Conservation (phyloP, 2,888 invertebrate species). For the Melitaea athalia region DNA sequence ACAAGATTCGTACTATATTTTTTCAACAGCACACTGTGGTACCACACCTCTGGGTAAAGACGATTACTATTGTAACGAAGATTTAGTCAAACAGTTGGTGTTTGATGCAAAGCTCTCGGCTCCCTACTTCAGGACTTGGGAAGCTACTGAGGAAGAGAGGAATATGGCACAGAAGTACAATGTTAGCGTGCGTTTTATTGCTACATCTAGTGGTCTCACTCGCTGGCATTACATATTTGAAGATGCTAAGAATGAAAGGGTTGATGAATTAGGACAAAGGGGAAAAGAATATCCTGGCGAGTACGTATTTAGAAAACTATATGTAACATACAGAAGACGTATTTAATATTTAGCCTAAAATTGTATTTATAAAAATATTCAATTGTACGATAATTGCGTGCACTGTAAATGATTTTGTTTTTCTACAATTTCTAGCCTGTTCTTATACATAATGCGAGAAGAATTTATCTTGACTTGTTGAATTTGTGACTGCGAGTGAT, state of each 20-base stretch:
- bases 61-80: constrained; percentile 92
- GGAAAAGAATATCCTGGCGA: constrained; percentile 55
- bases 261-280: constrained; percentile 61
- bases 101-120: constrained; percentile 91
- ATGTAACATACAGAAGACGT: too few relatives aligned
- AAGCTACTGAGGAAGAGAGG: constrained; percentile 74
- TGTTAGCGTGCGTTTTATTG: constrained; percentile 90
- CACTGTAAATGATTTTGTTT: not conserved
- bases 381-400: not conserved
- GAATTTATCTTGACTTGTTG: not conserved
- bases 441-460: not conserved
- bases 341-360: too few relatives aligned
- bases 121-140: constrained; percentile 83
- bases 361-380: too few relatives aligned
- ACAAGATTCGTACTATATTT: not conserved
- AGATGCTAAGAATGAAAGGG: constrained; percentile 78
- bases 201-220: constrained; percentile 94
- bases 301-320: constrained; percentile 50
- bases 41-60: constrained; percentile 83
- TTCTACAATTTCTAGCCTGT: not conserved
- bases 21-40: constrained; percentile 84
- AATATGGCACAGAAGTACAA: constrained; percentile 85
- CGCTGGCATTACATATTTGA: constrained; percentile 91
- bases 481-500: not conserved
- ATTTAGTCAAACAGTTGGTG: constrained; percentile 91